Conservation (phyloP, 2,888 invertebrate species). For the Drosophila aldrichi region DNA sequence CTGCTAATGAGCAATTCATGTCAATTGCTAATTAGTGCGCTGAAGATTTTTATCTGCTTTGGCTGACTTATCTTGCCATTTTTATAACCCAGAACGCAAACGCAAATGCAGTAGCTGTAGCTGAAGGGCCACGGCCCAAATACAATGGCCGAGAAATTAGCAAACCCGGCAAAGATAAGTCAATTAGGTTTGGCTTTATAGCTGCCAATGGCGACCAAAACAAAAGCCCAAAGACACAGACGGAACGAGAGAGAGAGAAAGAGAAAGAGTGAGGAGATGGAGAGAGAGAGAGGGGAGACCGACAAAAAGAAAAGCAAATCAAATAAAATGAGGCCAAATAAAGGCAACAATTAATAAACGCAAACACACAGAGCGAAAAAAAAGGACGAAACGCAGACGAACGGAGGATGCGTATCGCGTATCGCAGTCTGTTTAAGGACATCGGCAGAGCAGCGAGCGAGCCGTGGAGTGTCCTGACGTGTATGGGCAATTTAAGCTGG, state of each 20-base stretch:
- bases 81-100: conserved; percentile 70
- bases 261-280: conserved; percentile 18
- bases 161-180: conserved; percentile 80
- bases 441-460: conserved; percentile 27
- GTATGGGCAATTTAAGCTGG: conserved; percentile 80
- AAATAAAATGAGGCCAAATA: conserved; percentile 81
- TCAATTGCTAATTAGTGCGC: conserved; percentile 82
- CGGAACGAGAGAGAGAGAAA: neutral
- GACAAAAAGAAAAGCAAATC: conserved; percentile 69
- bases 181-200: conserved; percentile 83
- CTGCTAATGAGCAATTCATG: conserved; percentile 83
- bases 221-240: conserved; percentile 51
- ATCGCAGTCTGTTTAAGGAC: conserved; percentile 50
- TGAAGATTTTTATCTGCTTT: conserved; percentile 70
- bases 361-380: conserved; percentile 61
- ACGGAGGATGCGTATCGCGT: conserved; percentile 50
- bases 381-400: conserved; percentile 7
- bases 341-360: conserved; percentile 81
- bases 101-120: neutral
- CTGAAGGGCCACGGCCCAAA: conserved; percentile 33
- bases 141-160: conserved; percentile 78
- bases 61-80: conserved; percentile 70
- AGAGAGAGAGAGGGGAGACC: neutral
- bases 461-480: conserved; percentile 66
- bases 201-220: conserved; percentile 71